Conservation (phyloP, 2,888 invertebrate species). For the Drosophila pseudotalamancana region DNA sequence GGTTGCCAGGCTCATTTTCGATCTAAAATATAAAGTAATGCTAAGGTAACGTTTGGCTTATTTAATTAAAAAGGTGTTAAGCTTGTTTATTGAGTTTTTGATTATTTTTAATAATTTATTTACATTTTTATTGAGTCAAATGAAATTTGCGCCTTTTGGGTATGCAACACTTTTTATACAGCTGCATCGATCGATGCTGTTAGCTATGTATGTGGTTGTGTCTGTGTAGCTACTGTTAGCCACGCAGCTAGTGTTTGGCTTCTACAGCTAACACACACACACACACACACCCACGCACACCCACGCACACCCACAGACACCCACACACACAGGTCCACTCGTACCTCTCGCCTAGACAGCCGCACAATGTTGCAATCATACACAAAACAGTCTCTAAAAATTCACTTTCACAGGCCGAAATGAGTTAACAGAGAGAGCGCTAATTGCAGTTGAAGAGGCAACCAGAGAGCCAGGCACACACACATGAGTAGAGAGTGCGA, state of each 20-base stretch:
- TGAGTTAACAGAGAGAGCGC: conserved; percentile 51
- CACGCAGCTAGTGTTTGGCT: conserved; percentile 14
- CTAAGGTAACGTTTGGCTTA: background rate
- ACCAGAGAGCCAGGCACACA: background rate
- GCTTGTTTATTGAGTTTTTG: too few relatives aligned
- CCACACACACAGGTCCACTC: conserved; percentile 28
- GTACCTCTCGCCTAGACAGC: conserved; percentile 31
- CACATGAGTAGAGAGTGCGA: conserved; percentile 8
- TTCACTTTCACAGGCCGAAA: conserved; percentile 71
- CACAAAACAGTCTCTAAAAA: conserved; percentile 71
- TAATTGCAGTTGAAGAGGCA: conserved; percentile 44
- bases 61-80: background rate
- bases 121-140: background rate
- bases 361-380: conserved; percentile 72
- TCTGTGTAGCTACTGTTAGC: conserved; percentile 28
- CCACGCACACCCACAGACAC: too few relatives aligned
- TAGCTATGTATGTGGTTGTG: conserved; percentile 28
- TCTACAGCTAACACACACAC: conserved; percentile 5
- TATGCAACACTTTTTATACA: conserved; percentile 36
- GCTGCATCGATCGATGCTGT: conserved; percentile 80
- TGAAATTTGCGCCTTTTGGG: conserved; percentile 12
- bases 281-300: conserved; percentile 31
- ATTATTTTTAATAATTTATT: background rate
- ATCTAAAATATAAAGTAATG: background rate
- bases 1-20: conserved; percentile 18